phyloP scores from a whole-genome alignment of 2,888 invertebrate species.

The Pyralis farinalis region DNA sequence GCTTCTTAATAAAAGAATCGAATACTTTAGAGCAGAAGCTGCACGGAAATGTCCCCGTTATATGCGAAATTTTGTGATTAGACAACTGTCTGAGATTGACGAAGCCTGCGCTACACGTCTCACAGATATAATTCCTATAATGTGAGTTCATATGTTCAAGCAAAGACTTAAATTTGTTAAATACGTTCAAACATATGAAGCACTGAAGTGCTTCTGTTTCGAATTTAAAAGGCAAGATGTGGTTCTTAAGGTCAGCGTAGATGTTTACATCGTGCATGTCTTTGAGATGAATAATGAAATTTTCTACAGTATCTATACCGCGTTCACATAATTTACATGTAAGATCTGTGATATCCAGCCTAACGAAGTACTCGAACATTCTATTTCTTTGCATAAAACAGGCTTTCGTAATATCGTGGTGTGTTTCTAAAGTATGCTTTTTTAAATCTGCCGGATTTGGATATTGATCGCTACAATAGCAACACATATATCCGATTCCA shows the following conservation, averaged over 20 bases:
- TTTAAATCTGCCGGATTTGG: conserved; percentile 22
- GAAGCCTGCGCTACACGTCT: conserved; percentile 53
- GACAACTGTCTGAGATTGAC: conserved; percentile 45
- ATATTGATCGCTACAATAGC: conserved; percentile 24
- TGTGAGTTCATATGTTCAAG: conserved; percentile 62
- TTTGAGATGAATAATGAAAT: conserved; percentile 17
- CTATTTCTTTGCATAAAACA: conserved; percentile 14
- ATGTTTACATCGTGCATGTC: conserved; percentile 14
- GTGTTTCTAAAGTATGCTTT: conserved; percentile 15
- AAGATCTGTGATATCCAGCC: conserved; percentile 22
- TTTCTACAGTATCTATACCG: conserved; percentile 12
- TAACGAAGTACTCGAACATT: conserved; percentile 14
- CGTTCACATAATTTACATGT: conserved; percentile 16
- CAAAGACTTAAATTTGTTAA: conserved; percentile 38
- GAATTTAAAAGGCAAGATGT: conserved; percentile 25
- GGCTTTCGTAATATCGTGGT: conserved; percentile 4
- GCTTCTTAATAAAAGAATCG: conserved; percentile 61
- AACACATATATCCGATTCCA: conserved; percentile 23
- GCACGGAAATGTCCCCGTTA: conserved; percentile 49
- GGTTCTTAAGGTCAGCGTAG: conserved; percentile 17
- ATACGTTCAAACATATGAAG: conserved; percentile 29
- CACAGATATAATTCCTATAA: conserved; percentile 53
- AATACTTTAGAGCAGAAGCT: conserved; percentile 65
- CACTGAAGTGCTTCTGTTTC: conserved; percentile 27
- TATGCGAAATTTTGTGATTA: conserved; percentile 46